These are phyloP conservation scores for Bathynomus jamesi DNA, from an alignment of 1,140 invertebrate genomes.

Conservation along the genomic window DNA sequence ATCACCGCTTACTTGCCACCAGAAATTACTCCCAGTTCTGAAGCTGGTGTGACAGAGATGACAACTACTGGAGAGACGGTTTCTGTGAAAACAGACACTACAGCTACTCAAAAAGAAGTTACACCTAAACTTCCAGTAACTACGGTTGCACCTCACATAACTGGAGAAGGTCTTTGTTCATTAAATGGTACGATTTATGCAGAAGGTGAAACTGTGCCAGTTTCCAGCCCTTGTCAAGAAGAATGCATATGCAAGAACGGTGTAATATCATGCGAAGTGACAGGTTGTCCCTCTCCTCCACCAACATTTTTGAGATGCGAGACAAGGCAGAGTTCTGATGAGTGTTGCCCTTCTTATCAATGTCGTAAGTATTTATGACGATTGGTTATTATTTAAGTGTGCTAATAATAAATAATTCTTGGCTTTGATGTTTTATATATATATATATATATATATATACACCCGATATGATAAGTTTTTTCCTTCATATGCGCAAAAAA, in stretches of 20 bases:
- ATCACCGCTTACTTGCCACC: not conserved
- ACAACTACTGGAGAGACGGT: not conserved
- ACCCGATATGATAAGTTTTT: no score
- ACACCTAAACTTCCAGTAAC: not conserved
- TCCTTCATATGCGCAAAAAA: no score
- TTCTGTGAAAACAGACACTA: not conserved
- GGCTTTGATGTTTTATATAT: no score
- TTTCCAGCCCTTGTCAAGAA: slow-evolving; percentile 18
- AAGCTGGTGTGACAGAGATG: not conserved
- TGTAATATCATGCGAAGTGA: slow-evolving; percentile 20
- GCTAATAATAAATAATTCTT: no score
- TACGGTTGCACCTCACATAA: not conserved
- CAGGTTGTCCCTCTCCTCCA: slow-evolving; percentile 23
- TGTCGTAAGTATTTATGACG: slow-evolving; percentile 20
- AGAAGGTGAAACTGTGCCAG: slow-evolving; percentile 18
- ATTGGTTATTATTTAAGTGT: not conserved
- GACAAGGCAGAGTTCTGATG: slow-evolving; percentile 17
- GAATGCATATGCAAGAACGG: slow-evolving; percentile 24
- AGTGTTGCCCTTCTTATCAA: slow-evolving; percentile 31
- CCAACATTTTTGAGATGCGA: slow-evolving; percentile 21
- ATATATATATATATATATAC: no score
- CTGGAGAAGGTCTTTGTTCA: slow-evolving; percentile 5
- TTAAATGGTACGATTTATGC: slow-evolving; percentile 14
- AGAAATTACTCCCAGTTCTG: not conserved
- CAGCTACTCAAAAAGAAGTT: not conserved